These are phyloP conservation scores for Chondrilla cf. caribensis DNA, from an alignment of 37 sponge, comb jelly and placozoan genomes.

Conservation along the genomic window DNA sequence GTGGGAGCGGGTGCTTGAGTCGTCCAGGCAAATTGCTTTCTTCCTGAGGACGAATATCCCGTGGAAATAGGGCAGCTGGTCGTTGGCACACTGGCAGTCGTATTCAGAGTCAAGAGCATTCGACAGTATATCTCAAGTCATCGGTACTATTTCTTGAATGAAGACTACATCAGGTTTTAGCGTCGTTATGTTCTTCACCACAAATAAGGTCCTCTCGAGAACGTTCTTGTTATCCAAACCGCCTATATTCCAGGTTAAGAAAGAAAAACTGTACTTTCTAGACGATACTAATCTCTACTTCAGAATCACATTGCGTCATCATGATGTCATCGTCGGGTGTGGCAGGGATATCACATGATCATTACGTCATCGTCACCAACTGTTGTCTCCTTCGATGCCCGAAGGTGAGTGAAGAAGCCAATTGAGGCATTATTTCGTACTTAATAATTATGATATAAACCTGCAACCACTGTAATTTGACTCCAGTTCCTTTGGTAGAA, in stretches of 20 bases:
- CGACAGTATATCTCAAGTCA: conserved; percentile 13
- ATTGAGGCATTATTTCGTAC: too few species aligned
- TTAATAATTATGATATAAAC: too few species aligned
- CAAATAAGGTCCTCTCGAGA: conserved; percentile 37
- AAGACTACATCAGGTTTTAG: conserved; percentile 56
- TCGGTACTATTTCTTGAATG: conserved; percentile 71
- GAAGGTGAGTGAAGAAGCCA: too few species aligned
- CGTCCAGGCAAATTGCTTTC: neutral
- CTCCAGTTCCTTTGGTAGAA: too few species aligned
- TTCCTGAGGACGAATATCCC: conserved; percentile 49
- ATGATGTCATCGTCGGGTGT: too few species aligned
- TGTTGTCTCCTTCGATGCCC: too few species aligned
- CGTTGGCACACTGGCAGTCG: conserved; percentile 15
- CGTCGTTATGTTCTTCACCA: conserved; percentile 31
- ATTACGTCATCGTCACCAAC: too few species aligned
- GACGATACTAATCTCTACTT: too few species aligned
- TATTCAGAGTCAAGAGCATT: conserved; percentile 17
- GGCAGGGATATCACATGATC: too few species aligned
- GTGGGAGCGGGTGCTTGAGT: neutral
- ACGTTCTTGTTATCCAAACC: conserved; percentile 62
- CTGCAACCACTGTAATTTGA: too few species aligned
- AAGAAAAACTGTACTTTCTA: neutral
- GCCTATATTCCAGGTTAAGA: conserved; percentile 85
- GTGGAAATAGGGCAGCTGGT: conserved; percentile 37
- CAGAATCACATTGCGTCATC: too few species aligned